Evolutionary conservation across 1,140 invertebrate species (phyloP).

Genomic region (Diabrotica undecimpunctata): DNA sequence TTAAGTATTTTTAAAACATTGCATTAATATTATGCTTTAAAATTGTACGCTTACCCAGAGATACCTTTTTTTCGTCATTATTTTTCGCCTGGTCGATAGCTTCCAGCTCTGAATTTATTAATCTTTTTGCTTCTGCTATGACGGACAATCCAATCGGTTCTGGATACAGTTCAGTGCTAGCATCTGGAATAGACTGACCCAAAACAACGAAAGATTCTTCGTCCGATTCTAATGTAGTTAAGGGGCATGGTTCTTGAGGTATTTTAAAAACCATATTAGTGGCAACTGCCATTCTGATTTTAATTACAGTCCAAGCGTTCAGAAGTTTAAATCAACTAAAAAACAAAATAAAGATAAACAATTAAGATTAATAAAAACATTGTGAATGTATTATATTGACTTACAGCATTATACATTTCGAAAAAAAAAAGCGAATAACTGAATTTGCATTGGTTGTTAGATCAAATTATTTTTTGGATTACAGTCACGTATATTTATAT

Average conservation of each 20-base stretch:
- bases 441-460: too few relatives aligned
- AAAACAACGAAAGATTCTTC: conserved; percentile 26
- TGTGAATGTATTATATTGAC: too few relatives aligned
- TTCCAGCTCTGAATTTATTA: conserved; percentile 13
- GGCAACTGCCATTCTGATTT: background rate
- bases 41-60: background rate
- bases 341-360: too few relatives aligned
- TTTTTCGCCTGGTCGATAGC: conserved; percentile 8
- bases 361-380: too few relatives aligned
- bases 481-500: too few relatives aligned
- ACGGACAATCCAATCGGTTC: conserved; percentile 6
- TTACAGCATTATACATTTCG: too few relatives aligned
- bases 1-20: too few relatives aligned
- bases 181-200: conserved; percentile 13
- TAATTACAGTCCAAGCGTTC: too few relatives aligned
- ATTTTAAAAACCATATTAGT: conserved; percentile 1
- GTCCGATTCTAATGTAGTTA: conserved; percentile 12
- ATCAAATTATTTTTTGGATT: too few relatives aligned
- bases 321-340: too few relatives aligned
- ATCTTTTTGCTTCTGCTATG: conserved; percentile 17
- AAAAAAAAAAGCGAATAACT: too few relatives aligned
- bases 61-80: background rate
- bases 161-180: conserved; percentile 4
- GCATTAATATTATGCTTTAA: too few relatives aligned
- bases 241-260: conserved; percentile 11